A percentile compares a stretch with the other conserved stretches of the same genome.
phyloP scores from a whole-genome alignment of 2,797 vertebrate species.

The Danio jaintianensis region DNA sequence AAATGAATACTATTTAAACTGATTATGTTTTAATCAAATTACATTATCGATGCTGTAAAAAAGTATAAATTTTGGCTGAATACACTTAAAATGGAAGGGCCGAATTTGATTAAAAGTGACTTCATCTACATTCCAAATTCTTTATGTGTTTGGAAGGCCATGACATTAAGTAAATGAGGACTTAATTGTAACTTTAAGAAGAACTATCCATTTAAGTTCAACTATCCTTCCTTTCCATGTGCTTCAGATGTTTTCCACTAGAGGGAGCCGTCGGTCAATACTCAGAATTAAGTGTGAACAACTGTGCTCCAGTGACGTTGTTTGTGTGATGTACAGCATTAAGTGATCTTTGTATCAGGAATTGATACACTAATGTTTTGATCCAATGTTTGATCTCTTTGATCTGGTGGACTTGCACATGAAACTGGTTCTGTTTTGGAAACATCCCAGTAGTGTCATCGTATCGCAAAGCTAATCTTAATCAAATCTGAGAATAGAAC shows the following conservation, averaged over 20 bases:
- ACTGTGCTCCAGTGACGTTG: conserved; percentile 13
- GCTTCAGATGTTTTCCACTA: conserved; percentile 26
- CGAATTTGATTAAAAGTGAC: too few species aligned
- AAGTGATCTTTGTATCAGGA: not conserved
- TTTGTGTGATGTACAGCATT: not conserved
- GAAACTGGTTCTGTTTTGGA: conserved; percentile 9
- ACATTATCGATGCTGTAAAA: too few species aligned
- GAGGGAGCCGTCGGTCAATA: not conserved
- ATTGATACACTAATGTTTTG: not conserved
- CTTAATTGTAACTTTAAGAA: too few species aligned
- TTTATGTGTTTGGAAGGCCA: too few species aligned
- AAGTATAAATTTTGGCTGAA: too few species aligned
- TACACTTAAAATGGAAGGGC: too few species aligned
- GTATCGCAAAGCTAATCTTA: conserved; percentile 3
- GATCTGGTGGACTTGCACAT: conserved; percentile 8
- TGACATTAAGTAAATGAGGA: too few species aligned
- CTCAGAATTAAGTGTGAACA: not conserved
- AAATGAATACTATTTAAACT: too few species aligned
- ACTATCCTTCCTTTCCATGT: not conserved
- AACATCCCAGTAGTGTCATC: not conserved
- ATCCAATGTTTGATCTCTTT: conserved; percentile 7
- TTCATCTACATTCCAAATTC: too few species aligned
- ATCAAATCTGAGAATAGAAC: conserved; percentile 41
- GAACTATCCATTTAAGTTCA: too few species aligned
- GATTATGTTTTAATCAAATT: too few species aligned